Base-by-base conservation (phyloP, 2,797 vertebrate genomes). In the Sarcophilus harrisii region DNA sequence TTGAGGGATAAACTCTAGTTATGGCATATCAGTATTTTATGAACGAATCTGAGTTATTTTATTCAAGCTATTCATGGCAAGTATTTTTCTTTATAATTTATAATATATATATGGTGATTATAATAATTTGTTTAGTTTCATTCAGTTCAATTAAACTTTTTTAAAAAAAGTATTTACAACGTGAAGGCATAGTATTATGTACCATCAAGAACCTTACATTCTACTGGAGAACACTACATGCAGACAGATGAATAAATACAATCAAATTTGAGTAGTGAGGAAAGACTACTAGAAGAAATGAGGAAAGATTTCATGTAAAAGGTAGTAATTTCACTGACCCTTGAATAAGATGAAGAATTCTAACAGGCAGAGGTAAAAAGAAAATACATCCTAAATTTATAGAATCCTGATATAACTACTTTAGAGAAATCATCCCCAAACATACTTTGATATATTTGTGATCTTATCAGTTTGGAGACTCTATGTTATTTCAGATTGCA, bases 391-490 rank as follows among this genome's bases (percentile, higher is more conserved):
- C 38, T 45, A 45, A 21, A 45, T 24, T 45, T 45, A 6, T 18
- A 73, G 18, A 73, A 81, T 81, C 38, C 38, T 9, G 24, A 81
- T 2, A 73, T 91, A 97, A 73, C 81, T 95, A 95, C n/a, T 62
- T 96, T 57, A 94, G 92, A 57, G 96, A 96, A 95, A 93, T 93
- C 55, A 94, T 95, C 29, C 60, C 18, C 24, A 92, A 54, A 60
- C 95, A 91, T 54, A 57, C 94, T 73, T 66, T n/a, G 32, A 38
- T 38, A 1, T 73, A 24, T 45, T 87, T 87, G 38, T 87, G 73
- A 27, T 81, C 38, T 81, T 21, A 24, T 45, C n/a, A 45, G n/a
- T 81, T 38, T 73, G 21, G 66, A 81, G 16, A 73, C 62, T 21
- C 32, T 73, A 14, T 45, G 8, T 38, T 73, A n/a, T n/a, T 81